A percentile compares a stretch with the other conserved stretches of the same genome.
Evolutionary conservation across 2,113 vertebrate species (phyloP).

Genomic region (Dendrocopos noguchii): DNA sequence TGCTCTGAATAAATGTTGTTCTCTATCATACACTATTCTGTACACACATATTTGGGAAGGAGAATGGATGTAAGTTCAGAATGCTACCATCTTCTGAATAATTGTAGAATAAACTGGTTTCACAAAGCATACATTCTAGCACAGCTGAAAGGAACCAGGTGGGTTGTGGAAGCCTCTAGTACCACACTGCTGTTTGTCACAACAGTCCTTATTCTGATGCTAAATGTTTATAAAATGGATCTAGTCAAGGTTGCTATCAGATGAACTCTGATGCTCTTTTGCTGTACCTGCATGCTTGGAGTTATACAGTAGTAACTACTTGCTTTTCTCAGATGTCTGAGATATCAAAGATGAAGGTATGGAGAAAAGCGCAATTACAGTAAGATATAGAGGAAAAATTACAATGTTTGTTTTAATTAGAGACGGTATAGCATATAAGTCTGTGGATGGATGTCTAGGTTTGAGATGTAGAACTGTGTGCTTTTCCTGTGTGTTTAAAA

Average conservation of each 20-base stretch:
- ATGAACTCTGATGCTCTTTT: neutral
- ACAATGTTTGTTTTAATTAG: neutral
- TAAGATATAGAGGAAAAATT: neutral
- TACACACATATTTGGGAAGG: neutral
- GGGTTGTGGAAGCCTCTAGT: neutral
- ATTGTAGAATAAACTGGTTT: slow-evolving; percentile 6
- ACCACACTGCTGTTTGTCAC: neutral
- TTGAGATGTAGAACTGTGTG: neutral
- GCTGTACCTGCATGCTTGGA: neutral
- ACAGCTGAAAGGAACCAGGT: neutral
- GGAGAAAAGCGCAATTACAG: neutral
- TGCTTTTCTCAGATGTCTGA: neutral
- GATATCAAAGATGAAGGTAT: neutral
- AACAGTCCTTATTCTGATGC: neutral
- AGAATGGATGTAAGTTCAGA: neutral
- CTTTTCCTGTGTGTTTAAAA: neutral
- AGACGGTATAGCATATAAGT: neutral
- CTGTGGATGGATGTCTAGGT: neutral
- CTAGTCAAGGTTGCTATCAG: neutral
- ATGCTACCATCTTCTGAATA: slow-evolving; percentile 9
- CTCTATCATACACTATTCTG: neutral
- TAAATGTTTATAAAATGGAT: neutral
- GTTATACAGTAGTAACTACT: neutral
- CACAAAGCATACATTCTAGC: neutral
- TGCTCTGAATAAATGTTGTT: neutral